Evolutionary conservation across 2,888 invertebrate species (phyloP), one percentile per base, ranked within the genome.

Genomic region (Dione juno): DNA sequence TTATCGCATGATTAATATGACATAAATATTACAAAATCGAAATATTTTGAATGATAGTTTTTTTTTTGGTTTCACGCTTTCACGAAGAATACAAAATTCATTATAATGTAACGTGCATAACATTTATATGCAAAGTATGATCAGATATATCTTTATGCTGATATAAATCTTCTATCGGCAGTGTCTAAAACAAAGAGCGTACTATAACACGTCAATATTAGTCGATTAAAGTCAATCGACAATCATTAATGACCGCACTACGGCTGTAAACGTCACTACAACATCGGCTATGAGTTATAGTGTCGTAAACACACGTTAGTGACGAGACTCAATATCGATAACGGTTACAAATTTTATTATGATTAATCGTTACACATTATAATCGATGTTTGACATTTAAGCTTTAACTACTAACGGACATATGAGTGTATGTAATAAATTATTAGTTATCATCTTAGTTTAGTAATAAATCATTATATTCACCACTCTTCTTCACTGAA

Each of bases 241-340:
- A 80, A 81, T 80, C 86, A 87, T 87, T 87, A 87, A 86, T 82
- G 84, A 82, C 78, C 73, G 72, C 74, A 77, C 83, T 81, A 81
- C 78, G 79, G 84, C 78, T 87, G 89, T 91, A 81, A 82, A 84
- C 88, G 89, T 89, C 90, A 74, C 72, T 76, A 73, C 73, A 78
- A 86, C 85, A 85, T 81, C 82, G 75, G 79, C 78, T 81, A 85
- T 88, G 88, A 91, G 80, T 88, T 89, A 90, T 86, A 75, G 82
- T 80, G 71, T 81, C 82, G 84, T 89, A 86, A 87, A 85, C 86
- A 84, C 83, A 81, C 82, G 84, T 84, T 81, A 82, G 82, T 81
- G 84, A 82, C 78, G 83, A 41, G 72, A 67, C 73, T 40, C 61
- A 43, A 59, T 70, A 74, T 77, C 73, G 71, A 76, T 74, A 74